Evolutionary conservation across 2,797 vertebrate species (phyloP).

Genomic region (Oryzias dopingdopingensis): DNA sequence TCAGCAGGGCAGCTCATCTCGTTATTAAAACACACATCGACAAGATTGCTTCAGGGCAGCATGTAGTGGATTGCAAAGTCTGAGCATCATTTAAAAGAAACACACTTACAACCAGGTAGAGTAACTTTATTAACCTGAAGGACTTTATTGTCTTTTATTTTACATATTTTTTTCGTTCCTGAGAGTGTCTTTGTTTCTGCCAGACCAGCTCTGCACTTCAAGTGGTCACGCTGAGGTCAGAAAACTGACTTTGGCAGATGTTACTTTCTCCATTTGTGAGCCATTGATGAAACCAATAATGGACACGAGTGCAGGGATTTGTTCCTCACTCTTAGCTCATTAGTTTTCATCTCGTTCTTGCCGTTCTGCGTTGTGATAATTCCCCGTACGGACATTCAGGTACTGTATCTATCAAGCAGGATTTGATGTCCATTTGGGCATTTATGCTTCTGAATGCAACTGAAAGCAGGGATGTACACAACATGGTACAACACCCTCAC

Average conservation of each 20-base stretch:
- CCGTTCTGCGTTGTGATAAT: conserved; percentile 14
- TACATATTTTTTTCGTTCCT: conserved; percentile 9
- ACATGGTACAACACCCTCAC: conserved; percentile 47
- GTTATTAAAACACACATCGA: conserved; percentile 49
- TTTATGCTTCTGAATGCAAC: conserved; percentile 43
- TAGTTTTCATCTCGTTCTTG: conserved; percentile 37
- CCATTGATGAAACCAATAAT: conserved; percentile 49
- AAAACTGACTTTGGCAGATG: conserved; percentile 39
- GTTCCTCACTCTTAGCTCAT: conserved; percentile 38
- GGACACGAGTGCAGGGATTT: conserved; percentile 41
- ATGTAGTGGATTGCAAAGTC: conserved; percentile 7
- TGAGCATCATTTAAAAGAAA: background rate
- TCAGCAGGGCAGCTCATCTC: conserved; percentile 17
- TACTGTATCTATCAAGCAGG: background rate
- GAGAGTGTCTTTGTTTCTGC: conserved; percentile 4
- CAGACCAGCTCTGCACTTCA: conserved; percentile 4
- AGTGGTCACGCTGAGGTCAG: conserved; percentile 42
- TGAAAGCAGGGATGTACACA: conserved; percentile 35
- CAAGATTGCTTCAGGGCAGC: conserved; percentile 42
- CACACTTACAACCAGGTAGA: background rate
- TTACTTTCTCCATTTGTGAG: conserved; percentile 37
- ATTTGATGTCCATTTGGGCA: too few relatives aligned
- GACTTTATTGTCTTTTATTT: conserved; percentile 4
- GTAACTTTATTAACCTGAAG: conserved; percentile 2
- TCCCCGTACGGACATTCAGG: too few relatives aligned